Evolutionary conservation across 2,888 invertebrate genomes (phyloP), one percentile per base, ranked within the genome.

Genomic region (Cecidostiba fungosa): DNA sequence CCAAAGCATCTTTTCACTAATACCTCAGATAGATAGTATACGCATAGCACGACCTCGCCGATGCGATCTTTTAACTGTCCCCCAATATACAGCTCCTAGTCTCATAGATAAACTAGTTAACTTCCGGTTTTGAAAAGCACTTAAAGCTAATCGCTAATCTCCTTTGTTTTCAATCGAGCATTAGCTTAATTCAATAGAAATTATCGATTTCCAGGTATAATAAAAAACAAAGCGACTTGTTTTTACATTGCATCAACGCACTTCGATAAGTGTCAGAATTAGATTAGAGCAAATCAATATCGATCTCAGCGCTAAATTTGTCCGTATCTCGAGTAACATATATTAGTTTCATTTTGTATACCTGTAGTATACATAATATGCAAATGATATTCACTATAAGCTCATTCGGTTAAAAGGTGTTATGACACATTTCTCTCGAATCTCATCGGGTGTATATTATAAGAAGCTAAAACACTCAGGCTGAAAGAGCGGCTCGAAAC

Each of bases 141-240:
- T 77, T 32, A 77, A 77, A 66, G 76, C 76, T n/a, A 59, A 59
- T 77, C 32, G 19, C 54, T 77, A 59, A 77, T 77, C 59, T 59
- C 19, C n/a, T 59, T 59, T 32, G 32, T 59, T 77, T 54, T 59
- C 54, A 32, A 77, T 77, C 32, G 32, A n/a, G 59, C 29, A 77
- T 77, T 74, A 74, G 23, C 19, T 66, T 29, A 29, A 66, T 66
- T 66, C 26, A 66, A 66, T 66, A 66, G 66, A 66, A 29, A 66
- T 66, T 66, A 66, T 66, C 66, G 29, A 14, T 43, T 66, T 66
- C 66, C 29, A 26, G 3, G 16, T 66, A 66, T n/a, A 66, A 59
- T n/a, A 59, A n/a, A 59, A n/a, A 59, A 59, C 50, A 50, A 50
- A 50, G 6, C 3, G 5, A n/a, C 16, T 59, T 8, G 54, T n/a